Conservation (phyloP, 35 echinoderm and acorn worm species). For the Chiridota heheva region DNA sequence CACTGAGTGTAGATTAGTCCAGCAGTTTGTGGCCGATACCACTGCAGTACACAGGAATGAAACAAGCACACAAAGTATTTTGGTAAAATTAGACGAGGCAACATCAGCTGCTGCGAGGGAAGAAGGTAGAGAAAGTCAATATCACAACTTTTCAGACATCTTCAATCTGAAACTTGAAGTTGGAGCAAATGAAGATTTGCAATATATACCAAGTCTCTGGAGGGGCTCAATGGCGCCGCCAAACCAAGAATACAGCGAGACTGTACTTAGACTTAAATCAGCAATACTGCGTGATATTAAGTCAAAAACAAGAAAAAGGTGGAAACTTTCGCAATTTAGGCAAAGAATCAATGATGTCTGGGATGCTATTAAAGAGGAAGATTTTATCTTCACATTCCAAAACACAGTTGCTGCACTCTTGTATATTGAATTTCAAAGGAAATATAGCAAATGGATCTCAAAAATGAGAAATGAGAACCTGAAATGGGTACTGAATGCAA, state of each 20-base stretch:
- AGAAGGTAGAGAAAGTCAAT: constrained; percentile 29
- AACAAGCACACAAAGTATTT: neutral
- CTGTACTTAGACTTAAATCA: constrained; percentile 11
- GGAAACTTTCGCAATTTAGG: constrained; percentile 15
- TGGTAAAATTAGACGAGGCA: constrained; percentile 6
- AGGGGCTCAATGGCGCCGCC: constrained; percentile 42
- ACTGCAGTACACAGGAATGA: constrained; percentile 10
- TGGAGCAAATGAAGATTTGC: neutral
- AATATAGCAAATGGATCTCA: constrained; percentile 25
- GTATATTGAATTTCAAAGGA: constrained; percentile 27
- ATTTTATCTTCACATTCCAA: constrained; percentile 52
- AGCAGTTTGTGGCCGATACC: constrained; percentile 22
- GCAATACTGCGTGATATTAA: constrained; percentile 30
- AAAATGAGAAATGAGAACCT: constrained; percentile 28
- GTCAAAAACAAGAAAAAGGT: no score
- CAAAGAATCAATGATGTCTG: constrained; percentile 8
- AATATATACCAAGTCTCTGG: constrained; percentile 46
- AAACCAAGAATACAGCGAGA: constrained; percentile 46
- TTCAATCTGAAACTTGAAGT: neutral
- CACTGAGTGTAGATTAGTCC: constrained; percentile 12
- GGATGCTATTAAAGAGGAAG: constrained; percentile 37
- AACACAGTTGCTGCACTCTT: constrained; percentile 33
- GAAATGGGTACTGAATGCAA: constrained; percentile 14
- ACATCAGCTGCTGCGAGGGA: neutral
- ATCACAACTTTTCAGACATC: constrained; percentile 35